phyloP scores from a whole-genome alignment of 2,113 vertebrate species.

The Podilymbus podiceps region DNA sequence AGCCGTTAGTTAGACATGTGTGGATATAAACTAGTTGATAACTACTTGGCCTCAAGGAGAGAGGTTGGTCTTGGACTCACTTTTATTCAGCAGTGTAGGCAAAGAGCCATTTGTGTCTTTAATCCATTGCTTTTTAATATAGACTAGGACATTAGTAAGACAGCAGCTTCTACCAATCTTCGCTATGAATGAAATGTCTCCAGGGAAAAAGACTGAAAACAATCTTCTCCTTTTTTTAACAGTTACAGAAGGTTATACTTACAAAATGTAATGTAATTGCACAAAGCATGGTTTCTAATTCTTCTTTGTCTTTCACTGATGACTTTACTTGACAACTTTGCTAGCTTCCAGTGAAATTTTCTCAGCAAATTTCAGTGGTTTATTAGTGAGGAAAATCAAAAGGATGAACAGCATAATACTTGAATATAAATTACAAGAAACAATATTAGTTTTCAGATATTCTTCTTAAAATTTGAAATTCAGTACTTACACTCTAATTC shows the following conservation, averaged over 20 bases:
- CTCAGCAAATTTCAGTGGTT: neutral
- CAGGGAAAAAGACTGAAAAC: conserved; percentile 21
- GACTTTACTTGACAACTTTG: neutral
- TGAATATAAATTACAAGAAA: neutral
- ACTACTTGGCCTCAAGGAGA: neutral
- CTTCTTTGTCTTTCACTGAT: neutral
- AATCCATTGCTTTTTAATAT: conserved; percentile 29
- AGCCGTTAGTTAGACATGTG: neutral
- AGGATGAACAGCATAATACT: neutral
- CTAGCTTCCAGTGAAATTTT: neutral
- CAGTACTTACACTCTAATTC: neutral
- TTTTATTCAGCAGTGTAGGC: conserved; percentile 8
- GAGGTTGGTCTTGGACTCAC: neutral
- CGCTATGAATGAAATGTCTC: neutral
- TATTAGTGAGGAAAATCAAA: neutral
- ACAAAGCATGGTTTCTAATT: conserved; percentile 2
- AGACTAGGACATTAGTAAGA: neutral
- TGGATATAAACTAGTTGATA: conserved; percentile 25
- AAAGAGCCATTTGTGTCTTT: neutral
- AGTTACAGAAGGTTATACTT: conserved; percentile 1
- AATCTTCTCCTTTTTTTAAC: neutral
- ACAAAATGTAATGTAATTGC: neutral
- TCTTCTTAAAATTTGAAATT: neutral
- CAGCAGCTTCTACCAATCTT: neutral
- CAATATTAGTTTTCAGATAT: neutral